A percentile compares a stretch with the other conserved stretches of the same genome.
phyloP scores from a whole-genome alignment of 2,888 invertebrate genomes.

The Amiota mariae region DNA sequence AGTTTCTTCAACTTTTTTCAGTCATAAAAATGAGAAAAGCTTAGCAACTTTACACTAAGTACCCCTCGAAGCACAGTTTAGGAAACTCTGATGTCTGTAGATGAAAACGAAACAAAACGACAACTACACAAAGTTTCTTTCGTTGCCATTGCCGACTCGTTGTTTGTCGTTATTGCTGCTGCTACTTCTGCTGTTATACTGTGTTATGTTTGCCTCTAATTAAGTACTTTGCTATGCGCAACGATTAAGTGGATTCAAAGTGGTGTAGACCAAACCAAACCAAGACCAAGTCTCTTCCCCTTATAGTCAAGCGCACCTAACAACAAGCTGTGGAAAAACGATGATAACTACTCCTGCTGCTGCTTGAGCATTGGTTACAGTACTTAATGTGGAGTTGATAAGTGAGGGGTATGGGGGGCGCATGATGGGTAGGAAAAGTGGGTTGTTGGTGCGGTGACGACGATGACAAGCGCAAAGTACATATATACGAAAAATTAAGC shows the following conservation, averaged over 20 bases:
- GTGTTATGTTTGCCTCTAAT: constrained; percentile 42
- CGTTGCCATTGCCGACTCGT: background rate
- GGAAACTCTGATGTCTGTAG: too few species aligned
- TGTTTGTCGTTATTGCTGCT: background rate
- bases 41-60: too few species aligned
- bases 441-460: background rate
- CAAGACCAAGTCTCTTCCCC: background rate
- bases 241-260: constrained; percentile 39
- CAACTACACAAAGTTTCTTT: too few species aligned
- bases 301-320: background rate
- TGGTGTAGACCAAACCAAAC: constrained; percentile 3
- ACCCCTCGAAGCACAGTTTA: too few species aligned
- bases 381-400: too few species aligned
- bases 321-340: background rate
- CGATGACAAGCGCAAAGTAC: background rate
- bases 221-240: constrained; percentile 46
- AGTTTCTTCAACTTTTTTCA: too few species aligned
- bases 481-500: constrained; percentile 12
- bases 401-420: too few species aligned
- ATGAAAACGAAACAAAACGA: too few species aligned
- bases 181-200: constrained; percentile 19
- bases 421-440: too few species aligned
- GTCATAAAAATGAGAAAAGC: too few species aligned
- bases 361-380: too few species aligned
- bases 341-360: too few species aligned